phyloP scores from a whole-genome alignment of 2,888 invertebrate species.

The Myopa tessellatipennis region DNA sequence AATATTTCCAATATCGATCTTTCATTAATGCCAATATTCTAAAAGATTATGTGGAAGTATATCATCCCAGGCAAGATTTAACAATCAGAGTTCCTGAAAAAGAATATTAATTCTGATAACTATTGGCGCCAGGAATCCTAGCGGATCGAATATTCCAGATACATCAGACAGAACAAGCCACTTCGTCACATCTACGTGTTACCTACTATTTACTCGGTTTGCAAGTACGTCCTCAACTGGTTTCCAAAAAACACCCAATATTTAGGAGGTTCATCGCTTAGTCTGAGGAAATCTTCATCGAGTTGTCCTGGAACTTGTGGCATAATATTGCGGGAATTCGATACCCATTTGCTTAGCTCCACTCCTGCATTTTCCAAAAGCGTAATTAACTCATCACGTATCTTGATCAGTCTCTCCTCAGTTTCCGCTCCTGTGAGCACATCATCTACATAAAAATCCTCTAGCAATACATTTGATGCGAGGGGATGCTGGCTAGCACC shows the following conservation, averaged over 20 bases:
- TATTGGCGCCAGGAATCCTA: conserved; percentile 16
- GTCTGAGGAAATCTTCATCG: not conserved
- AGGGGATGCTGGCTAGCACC: conserved; percentile 4
- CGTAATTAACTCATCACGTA: not conserved
- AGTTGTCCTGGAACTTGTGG: not conserved
- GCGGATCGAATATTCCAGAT: conserved; percentile 21
- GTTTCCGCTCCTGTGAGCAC: not conserved
- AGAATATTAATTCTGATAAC: conserved; percentile 19
- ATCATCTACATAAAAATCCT: conserved; percentile 13
- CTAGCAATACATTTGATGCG: not conserved
- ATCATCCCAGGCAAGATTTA: too few relatives aligned
- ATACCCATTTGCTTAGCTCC: conserved; percentile 14
- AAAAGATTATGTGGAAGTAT: too few relatives aligned
- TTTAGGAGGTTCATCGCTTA: not conserved
- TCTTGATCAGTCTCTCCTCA: not conserved
- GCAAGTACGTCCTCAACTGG: not conserved
- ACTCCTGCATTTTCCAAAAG: not conserved
- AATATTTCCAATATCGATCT: too few relatives aligned
- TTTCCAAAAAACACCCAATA: not conserved
- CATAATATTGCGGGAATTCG: conserved; percentile 4
- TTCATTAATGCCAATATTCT: too few relatives aligned
- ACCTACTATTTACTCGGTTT: not conserved
- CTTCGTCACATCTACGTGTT: not conserved
- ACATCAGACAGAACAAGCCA: conserved; percentile 21
- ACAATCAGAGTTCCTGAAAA: conserved; percentile 27